These are phyloP conservation scores for Streblospio benedicti DNA, from an alignment of 1,140 invertebrate species.

Conservation along the genomic window DNA sequence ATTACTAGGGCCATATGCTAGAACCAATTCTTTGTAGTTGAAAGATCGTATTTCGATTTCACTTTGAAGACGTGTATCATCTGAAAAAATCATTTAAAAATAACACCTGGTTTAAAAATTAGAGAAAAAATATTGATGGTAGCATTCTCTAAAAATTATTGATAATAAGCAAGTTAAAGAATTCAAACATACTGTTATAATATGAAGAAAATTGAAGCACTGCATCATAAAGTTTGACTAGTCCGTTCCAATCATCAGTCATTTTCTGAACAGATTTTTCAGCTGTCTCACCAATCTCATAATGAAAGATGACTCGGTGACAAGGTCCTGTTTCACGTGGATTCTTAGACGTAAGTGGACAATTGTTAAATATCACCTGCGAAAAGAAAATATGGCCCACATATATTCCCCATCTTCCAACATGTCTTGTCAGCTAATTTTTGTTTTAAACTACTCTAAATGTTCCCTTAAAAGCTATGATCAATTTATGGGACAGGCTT, in stretches of 20 bases:
- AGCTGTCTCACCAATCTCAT: constrained; percentile 68
- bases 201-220: constrained; percentile 66
- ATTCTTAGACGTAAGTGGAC: constrained; percentile 60
- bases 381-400: constrained; percentile 23
- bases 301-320: constrained; percentile 76
- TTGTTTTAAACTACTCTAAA: too few relatives aligned
- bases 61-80: constrained; percentile 19
- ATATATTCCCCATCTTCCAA: too few relatives aligned
- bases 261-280: constrained; percentile 70
- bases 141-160: neutral
- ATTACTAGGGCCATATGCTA: constrained; percentile 71
- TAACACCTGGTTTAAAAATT: too few relatives aligned
- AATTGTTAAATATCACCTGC: constrained; percentile 73
- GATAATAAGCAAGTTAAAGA: too few relatives aligned
- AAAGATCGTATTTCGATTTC: constrained; percentile 67
- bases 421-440: too few relatives aligned
- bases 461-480: too few relatives aligned
- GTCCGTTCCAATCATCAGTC: constrained; percentile 80
- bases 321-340: constrained; percentile 62
- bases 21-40: constrained; percentile 68
- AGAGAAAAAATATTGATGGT: too few relatives aligned
- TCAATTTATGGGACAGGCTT: too few relatives aligned
- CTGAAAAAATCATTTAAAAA: neutral
- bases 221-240: constrained; percentile 76
- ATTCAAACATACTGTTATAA: constrained; percentile 33